Evolutionary conservation across 2,888 invertebrate genomes (phyloP), one percentile per base, ranked within the genome.

Genomic region (Notodonta dromedarius): DNA sequence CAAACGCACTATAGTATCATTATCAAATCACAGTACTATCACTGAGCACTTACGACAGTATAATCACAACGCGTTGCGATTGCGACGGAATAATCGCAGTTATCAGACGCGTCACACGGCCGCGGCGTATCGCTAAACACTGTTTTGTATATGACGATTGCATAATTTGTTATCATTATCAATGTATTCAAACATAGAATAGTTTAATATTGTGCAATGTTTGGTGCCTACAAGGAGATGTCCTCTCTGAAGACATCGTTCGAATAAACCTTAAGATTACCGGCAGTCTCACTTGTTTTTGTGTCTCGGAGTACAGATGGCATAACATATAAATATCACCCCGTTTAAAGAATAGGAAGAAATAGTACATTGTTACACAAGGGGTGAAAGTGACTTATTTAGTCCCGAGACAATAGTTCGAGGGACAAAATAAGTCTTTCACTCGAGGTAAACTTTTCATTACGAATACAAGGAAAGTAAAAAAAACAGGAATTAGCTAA

Each of bases 121-220:
- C 65, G 62, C 74, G 67, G 67, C 71, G 74, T 62, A 62, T 59
- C 68, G 67, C 59, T 53, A 61, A 57, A 57, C 65, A 86, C 86
- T 86, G 79, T 71, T 71, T 60, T 71, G 56, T 59, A 63, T 68
- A 70, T 66, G 65, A 65, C 60, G 56, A 60, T 66, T 66, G n/a
- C 62, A 64, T 61, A 68, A 63, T 56, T 65, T 59, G 66, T 64
- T 63, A 59, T 11, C 51, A 58, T 62, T 71, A 76, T 78, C 78
- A 70, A 62, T 71, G 59, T 48, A 54, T 54, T 52, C 61, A 57
- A 56, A 50, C 61, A 72, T 60, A 67, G 73, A 74, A 63, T 63
- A 65, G 14, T 39, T 44, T 13, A 54, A 51, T 61, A n/a, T 32
- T 24, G 16, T 48, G 35, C 24, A 46, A 24, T 56, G 44, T 54